Evolutionary conservation across 2,888 invertebrate species (phyloP).

Genomic region (Mechanitis messenoides): DNA sequence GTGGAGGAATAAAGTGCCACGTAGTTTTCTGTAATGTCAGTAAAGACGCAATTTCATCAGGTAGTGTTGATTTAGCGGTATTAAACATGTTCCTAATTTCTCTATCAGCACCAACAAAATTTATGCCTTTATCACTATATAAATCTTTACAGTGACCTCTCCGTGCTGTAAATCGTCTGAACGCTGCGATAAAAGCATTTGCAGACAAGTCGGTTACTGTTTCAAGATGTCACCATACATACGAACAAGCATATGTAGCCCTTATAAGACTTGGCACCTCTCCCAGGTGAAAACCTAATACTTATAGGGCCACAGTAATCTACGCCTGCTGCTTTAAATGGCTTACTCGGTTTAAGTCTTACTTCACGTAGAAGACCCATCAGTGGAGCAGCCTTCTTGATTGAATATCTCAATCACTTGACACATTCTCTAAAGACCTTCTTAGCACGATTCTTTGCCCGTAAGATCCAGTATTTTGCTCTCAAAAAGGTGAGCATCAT

Average conservation of each 20-base stretch:
- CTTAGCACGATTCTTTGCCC: conserved; percentile 16
- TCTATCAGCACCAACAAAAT: conserved; percentile 26
- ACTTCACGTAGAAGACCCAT: conserved; percentile 28
- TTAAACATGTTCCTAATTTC: conserved; percentile 19
- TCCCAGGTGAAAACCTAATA: conserved; percentile 16
- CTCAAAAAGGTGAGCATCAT: conserved; percentile 29
- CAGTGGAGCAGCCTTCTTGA: conserved; percentile 11
- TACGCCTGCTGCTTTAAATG: conserved; percentile 17
- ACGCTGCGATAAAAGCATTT: conserved; percentile 28
- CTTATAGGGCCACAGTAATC: conserved; percentile 25
- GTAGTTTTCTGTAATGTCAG: neutral
- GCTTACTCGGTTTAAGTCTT: conserved; percentile 14
- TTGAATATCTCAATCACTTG: conserved; percentile 1
- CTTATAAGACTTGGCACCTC: conserved; percentile 13
- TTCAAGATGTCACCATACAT: conserved; percentile 25
- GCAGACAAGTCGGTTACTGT: conserved; percentile 21
- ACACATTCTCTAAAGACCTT: conserved; percentile 21
- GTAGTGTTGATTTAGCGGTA: too few relatives aligned
- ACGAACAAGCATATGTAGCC: conserved; percentile 16
- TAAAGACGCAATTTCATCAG: too few relatives aligned
- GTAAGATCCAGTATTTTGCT: conserved; percentile 30
- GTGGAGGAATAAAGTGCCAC: conserved; percentile 24
- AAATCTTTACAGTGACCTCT: conserved; percentile 28
- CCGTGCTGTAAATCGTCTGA: conserved; percentile 27
- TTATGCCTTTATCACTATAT: conserved; percentile 33